Evolutionary conservation across 2,888 invertebrate genomes (phyloP).

Genomic region (Loripinus fragilis): DNA sequence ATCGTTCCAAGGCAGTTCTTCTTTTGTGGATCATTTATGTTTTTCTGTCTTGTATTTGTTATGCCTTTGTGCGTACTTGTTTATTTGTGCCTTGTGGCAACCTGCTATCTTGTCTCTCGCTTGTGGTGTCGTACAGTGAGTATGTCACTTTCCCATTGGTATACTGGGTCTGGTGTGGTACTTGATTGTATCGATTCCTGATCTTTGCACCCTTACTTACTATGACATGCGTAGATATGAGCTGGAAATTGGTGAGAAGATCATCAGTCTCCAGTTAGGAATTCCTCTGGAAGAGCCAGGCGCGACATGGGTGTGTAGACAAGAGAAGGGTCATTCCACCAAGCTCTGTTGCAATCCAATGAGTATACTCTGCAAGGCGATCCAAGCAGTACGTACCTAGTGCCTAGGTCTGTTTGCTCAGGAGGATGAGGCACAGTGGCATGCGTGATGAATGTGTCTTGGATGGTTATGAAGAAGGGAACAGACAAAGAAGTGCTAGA

Average conservation of each 20-base stretch:
- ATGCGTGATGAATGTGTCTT: constrained; percentile 23
- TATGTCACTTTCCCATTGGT: too few species aligned
- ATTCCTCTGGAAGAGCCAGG: neutral
- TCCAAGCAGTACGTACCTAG: neutral
- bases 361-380: constrained; percentile 7
- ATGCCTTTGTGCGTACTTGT: too few species aligned
- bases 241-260: neutral
- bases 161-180: too few species aligned
- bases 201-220: too few species aligned
- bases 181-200: too few species aligned
- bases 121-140: too few species aligned
- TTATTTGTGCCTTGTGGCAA: too few species aligned
- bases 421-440: neutral
- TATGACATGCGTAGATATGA: constrained; percentile 18
- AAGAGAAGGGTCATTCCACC: constrained; percentile 19
- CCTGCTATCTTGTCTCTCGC: too few species aligned
- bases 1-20: too few species aligned
- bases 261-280: neutral
- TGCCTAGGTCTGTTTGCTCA: constrained; percentile 19
- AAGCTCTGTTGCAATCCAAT: neutral
- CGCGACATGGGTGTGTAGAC: neutral
- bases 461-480: constrained; percentile 8
- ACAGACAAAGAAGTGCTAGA: too few species aligned
- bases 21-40: too few species aligned
- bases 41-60: too few species aligned